Base-by-base conservation (phyloP, 1,140 invertebrate genomes). In the Luehdorfia chinensis region DNA sequence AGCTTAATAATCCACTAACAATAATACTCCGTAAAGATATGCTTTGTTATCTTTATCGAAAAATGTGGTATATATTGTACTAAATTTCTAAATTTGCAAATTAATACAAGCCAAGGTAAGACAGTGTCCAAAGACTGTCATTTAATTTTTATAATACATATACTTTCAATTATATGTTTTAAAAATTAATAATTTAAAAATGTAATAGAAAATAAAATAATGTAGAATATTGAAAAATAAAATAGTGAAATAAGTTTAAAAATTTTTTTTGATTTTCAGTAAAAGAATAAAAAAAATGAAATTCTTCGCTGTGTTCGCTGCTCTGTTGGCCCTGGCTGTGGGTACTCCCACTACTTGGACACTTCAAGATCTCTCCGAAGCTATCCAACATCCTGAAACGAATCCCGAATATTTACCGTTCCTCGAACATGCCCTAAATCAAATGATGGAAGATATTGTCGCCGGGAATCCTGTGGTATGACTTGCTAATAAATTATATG, bases 211-310 rank as follows among this genome's bases (percentile, higher is more conserved):
- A n/a, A n/a, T n/a, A n/a, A n/a, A n/a, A n/a, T n/a, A n/a, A n/a
- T n/a, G n/a, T n/a, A n/a, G n/a, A n/a, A n/a, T n/a, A n/a, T n/a
- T n/a, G n/a, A n/a, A n/a, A n/a, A n/a, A n/a, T n/a, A n/a, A n/a
- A n/a, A n/a, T n/a, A n/a, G n/a, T n/a, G n/a, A n/a, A n/a, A n/a
- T n/a, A n/a, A n/a, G n/a, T n/a, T n/a, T n/a, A n/a, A n/a, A n/a
- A n/a, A n/a, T n/a, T n/a, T n/a, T n/a, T n/a, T n/a, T n/a, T n/a
- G n/a, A n/a, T n/a, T n/a, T n/a, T n/a, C n/a, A n/a, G n/a, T n/a
- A n/a, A n/a, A n/a, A n/a, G n/a, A n/a, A n/a, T n/a, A n/a, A 46
- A 59, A 49, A 71, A 54, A 12, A 81, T 78, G 75, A 81, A 78
- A 57, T 66, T 72, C 64, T 39, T 81, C 37, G 54, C 62, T 32